These are phyloP conservation scores for Poecilobothrus nobilitatus DNA, from an alignment of 2,888 invertebrate species.

Conservation along the genomic window DNA sequence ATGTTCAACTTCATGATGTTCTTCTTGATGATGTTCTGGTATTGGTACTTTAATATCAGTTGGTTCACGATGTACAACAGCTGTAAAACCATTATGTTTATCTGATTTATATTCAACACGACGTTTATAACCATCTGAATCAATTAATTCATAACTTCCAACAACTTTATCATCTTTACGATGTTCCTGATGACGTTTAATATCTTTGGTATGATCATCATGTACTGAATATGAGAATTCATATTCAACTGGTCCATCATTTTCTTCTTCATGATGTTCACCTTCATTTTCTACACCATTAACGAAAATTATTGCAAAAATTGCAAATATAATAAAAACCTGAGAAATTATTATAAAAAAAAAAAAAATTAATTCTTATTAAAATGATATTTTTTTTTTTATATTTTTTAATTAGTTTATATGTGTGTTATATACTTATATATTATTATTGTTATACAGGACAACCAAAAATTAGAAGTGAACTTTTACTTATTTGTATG, in stretches of 20 bases:
- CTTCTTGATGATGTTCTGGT: constrained; percentile 25
- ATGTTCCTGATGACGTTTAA: constrained; percentile 47
- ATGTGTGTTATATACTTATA: too few species aligned
- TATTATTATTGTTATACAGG: too few species aligned
- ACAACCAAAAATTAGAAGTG: too few species aligned
- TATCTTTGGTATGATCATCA: constrained; percentile 48
- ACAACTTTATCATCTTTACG: constrained; percentile 48
- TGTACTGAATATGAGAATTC: constrained; percentile 45
- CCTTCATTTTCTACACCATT: background rate
- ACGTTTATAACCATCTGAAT: constrained; percentile 47
- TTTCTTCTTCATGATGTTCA: constrained; percentile 23
- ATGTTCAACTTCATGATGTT: background rate
- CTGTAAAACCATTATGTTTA: constrained; percentile 48
- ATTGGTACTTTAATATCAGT: constrained; percentile 38
- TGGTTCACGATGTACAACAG: constrained; percentile 47
- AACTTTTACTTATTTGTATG: too few species aligned
- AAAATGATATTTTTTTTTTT: too few species aligned
- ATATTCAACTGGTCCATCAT: constrained; percentile 44
- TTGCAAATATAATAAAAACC: background rate
- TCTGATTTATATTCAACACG: constrained; percentile 49
- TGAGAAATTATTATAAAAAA: background rate
- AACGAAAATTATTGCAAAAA: background rate
- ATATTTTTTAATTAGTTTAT: too few species aligned
- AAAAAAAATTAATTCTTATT: background rate
- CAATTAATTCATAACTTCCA: constrained; percentile 47